Conservation (phyloP, 2,888 invertebrate genomes). For the Marronus borbonicus region DNA sequence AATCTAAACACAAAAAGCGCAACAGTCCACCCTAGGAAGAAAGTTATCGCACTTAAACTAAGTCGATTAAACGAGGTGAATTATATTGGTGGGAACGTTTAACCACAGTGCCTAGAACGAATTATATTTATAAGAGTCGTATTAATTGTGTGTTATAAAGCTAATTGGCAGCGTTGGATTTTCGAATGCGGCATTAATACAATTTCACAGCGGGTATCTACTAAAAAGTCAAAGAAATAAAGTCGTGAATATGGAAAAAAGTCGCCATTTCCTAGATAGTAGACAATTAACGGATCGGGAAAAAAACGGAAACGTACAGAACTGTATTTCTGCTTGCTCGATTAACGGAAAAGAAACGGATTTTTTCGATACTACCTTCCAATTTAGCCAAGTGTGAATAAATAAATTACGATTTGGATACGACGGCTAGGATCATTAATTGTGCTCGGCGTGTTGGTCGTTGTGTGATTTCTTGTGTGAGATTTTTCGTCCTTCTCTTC, state of each 20-base stretch:
- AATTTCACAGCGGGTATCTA: slow-evolving; percentile 26
- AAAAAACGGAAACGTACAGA: slow-evolving; percentile 31
- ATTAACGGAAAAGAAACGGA: slow-evolving; percentile 33
- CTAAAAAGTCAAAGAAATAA: slow-evolving; percentile 7
- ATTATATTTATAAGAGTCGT: slow-evolving; percentile 20
- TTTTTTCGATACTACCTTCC: slow-evolving; percentile 33
- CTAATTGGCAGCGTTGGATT: slow-evolving; percentile 26
- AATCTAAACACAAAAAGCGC: neutral
- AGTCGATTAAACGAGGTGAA: slow-evolving; percentile 15
- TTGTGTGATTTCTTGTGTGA: slow-evolving; percentile 36
- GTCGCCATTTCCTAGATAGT: slow-evolving; percentile 28
- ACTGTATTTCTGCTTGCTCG: slow-evolving; percentile 36
- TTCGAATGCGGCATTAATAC: slow-evolving; percentile 29
- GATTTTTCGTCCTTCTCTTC: slow-evolving; percentile 30
- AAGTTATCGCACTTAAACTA: slow-evolving; percentile 36
- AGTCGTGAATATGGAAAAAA: slow-evolving; percentile 22
- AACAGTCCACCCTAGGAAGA: slow-evolving; percentile 5
- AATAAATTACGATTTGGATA: slow-evolving; percentile 29
- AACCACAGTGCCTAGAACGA: slow-evolving; percentile 32
- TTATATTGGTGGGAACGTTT: slow-evolving; percentile 32
- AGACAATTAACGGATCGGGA: slow-evolving; percentile 19
- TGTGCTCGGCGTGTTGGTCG: slow-evolving; percentile 42
- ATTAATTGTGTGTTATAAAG: slow-evolving; percentile 30
- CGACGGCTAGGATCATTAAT: slow-evolving; percentile 26
- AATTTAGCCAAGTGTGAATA: slow-evolving; percentile 37